phyloP scores from a whole-genome alignment of 2,888 invertebrate genomes.

The Harpagoxenus sublaevis region DNA sequence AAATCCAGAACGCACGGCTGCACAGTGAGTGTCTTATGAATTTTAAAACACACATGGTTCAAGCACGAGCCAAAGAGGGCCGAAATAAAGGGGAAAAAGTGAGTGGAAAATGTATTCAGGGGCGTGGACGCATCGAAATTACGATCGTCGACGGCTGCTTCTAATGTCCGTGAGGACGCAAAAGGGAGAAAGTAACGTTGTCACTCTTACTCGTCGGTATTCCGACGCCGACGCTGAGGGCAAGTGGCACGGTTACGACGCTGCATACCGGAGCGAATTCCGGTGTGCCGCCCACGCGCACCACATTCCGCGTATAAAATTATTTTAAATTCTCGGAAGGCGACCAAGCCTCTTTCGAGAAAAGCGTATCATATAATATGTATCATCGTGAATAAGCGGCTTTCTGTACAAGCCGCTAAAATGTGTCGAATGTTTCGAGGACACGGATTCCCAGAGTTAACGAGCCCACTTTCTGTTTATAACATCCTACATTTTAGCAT shows the following conservation, averaged over 20 bases:
- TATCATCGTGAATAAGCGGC: not conserved
- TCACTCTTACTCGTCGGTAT: constrained; percentile 36
- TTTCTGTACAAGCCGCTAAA: not conserved
- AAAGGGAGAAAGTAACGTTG: constrained; percentile 39
- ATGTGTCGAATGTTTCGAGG: not conserved
- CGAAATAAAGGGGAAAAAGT: not conserved
- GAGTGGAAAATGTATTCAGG: constrained; percentile 45
- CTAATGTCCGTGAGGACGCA: constrained; percentile 48
- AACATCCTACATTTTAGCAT: not conserved
- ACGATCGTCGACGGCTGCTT: constrained; percentile 59
- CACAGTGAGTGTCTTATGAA: constrained; percentile 66
- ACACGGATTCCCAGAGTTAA: constrained; percentile 12
- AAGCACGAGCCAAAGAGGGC: not conserved
- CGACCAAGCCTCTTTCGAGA: not conserved
- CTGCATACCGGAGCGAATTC: constrained; percentile 24
- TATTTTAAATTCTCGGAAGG: constrained; percentile 31
- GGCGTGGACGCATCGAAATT: constrained; percentile 41
- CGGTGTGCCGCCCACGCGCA: not conserved
- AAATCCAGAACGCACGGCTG: constrained; percentile 33
- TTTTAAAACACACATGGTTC: constrained; percentile 62
- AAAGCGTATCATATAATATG: not conserved
- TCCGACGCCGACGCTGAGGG: not conserved
- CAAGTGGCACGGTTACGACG: constrained; percentile 13
- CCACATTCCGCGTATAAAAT: not conserved
- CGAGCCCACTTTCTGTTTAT: not conserved